These are phyloP conservation scores for Brachionus rubens DNA, from an alignment of 1,140 invertebrate species.

Conservation along the genomic window DNA sequence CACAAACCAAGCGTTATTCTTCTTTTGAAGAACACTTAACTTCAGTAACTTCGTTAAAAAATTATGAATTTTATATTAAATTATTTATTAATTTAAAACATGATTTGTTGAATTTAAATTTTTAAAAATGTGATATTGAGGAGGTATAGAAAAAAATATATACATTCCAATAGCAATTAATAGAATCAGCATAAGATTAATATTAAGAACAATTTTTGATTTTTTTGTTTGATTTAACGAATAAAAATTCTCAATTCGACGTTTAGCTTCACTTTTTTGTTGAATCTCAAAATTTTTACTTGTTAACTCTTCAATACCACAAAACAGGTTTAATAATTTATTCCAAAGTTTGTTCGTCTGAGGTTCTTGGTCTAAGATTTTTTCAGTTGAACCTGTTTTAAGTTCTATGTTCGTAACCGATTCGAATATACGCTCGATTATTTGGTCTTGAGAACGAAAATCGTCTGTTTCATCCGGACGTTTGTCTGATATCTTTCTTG, in stretches of 20 bases:
- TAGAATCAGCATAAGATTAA: slow-evolving; percentile 25
- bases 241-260: slow-evolving; percentile 30
- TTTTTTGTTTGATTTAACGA: slow-evolving; percentile 36
- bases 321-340: not conserved
- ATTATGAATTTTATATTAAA: no score
- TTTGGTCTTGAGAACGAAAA: not conserved
- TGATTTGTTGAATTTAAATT: no score
- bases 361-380: not conserved
- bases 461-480: slow-evolving; percentile 40
- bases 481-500: slow-evolving; percentile 14
- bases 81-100: no score
- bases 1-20: no score
- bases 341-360: not conserved
- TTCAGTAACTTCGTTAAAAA: no score
- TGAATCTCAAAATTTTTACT: not conserved
- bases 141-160: slow-evolving; percentile 44
- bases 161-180: slow-evolving; percentile 7
- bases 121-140: slow-evolving; percentile 21
- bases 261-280: slow-evolving; percentile 6
- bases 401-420: slow-evolving; percentile 8
- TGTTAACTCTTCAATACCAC: slow-evolving; percentile 15
- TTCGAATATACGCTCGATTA: not conserved
- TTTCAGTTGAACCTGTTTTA: not conserved
- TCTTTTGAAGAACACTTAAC: no score
- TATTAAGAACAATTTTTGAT: slow-evolving; percentile 13